phyloP scores from a whole-genome alignment of 2,888 invertebrate species.

The Belgica antarctica region DNA sequence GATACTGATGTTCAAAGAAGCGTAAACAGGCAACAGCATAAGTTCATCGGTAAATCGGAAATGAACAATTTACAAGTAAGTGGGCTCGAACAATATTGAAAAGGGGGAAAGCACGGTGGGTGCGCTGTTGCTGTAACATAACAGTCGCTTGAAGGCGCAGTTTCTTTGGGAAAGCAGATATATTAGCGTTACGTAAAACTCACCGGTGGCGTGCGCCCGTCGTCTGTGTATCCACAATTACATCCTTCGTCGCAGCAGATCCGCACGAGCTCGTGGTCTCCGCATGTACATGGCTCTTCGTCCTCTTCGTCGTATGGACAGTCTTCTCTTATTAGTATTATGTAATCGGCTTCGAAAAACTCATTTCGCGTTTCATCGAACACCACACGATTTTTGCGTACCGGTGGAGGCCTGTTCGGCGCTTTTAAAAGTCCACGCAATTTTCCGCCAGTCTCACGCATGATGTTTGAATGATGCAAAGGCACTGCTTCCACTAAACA shows the following conservation, averaged over 20 bases:
- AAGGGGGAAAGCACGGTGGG: not conserved
- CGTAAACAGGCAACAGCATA: slow-evolving; percentile 15
- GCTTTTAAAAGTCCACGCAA: slow-evolving; percentile 66
- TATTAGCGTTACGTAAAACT: slow-evolving; percentile 47
- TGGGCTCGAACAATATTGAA: slow-evolving; percentile 6
- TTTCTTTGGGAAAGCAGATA: slow-evolving; percentile 5
- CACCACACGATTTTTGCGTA: slow-evolving; percentile 75
- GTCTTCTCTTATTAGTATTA: slow-evolving; percentile 84
- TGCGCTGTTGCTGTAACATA: not conserved
- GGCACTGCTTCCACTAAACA: slow-evolving; percentile 45
- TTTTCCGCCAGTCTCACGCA: slow-evolving; percentile 56
- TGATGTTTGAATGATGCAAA: slow-evolving; percentile 46
- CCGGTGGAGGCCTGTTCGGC: slow-evolving; percentile 64
- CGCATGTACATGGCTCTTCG: slow-evolving; percentile 71
- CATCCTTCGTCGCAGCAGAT: slow-evolving; percentile 69
- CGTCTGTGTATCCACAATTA: slow-evolving; percentile 56
- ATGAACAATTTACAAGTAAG: slow-evolving; percentile 41
- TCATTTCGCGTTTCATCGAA: slow-evolving; percentile 88
- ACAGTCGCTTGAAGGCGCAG: slow-evolving; percentile 16
- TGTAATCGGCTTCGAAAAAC: slow-evolving; percentile 89
- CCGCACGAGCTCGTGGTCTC: slow-evolving; percentile 66
- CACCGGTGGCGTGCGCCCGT: slow-evolving; percentile 52
- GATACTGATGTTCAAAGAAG: slow-evolving; percentile 32
- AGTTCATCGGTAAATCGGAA: slow-evolving; percentile 36
- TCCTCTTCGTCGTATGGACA: slow-evolving; percentile 80